phyloP scores from a whole-genome alignment of 2,888 invertebrate genomes.

The Sesia bembeciformis region DNA sequence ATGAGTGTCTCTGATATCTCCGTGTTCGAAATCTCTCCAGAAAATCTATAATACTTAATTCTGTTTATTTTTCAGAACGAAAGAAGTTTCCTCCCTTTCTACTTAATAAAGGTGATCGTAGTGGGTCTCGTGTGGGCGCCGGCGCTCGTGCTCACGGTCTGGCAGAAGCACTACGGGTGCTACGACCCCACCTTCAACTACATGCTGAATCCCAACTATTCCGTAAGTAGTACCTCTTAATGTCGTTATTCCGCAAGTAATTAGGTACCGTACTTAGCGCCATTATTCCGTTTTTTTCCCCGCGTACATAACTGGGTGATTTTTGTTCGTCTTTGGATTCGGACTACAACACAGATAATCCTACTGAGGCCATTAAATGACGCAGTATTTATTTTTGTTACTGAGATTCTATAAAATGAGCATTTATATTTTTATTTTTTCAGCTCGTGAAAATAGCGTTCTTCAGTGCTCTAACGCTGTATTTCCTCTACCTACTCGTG shows the following conservation, averaged over 20 bases:
- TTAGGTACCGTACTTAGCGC: no score
- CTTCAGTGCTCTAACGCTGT: constrained; percentile 87
- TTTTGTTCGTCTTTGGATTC: no score
- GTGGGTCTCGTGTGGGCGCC: constrained; percentile 91
- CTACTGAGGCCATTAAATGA: no score
- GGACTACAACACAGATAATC: no score
- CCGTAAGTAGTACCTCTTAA: constrained; percentile 70
- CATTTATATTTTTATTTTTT: constrained; percentile 24
- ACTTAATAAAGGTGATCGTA: constrained; percentile 90
- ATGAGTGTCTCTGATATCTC: no score
- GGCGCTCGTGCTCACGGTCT: constrained; percentile 87
- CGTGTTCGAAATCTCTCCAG: no score
- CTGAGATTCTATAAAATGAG: no score
- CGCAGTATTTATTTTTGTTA: no score
- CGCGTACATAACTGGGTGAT: no score
- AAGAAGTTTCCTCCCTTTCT: constrained; percentile 88
- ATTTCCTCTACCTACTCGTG: constrained; percentile 88
- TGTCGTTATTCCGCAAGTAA: no score
- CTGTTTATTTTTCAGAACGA: constrained; percentile 80
- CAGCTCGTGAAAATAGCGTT: constrained; percentile 94
- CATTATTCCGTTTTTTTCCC: no score
- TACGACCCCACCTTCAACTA: constrained; percentile 96
- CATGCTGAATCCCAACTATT: constrained; percentile 86
- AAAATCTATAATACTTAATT: not conserved
- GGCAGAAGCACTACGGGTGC: constrained; percentile 92